Evolutionary conservation across 2,797 vertebrate species (phyloP).

Genomic region (Scyliorhinus canicula): DNA sequence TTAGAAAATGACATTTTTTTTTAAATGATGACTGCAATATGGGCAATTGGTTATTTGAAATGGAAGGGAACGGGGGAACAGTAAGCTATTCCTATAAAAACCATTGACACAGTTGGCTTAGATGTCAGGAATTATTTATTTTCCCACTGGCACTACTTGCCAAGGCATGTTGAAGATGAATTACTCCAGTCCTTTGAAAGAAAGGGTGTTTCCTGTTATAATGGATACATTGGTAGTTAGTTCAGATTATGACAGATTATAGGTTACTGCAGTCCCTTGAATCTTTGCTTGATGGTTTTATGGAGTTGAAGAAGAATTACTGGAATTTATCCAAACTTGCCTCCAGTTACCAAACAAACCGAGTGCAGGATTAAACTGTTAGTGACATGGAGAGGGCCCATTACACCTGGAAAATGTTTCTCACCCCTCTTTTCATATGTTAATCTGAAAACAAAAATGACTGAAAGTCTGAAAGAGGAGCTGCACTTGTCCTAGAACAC

Average conservation of each 20-base stretch:
- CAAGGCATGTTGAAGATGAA: not conserved
- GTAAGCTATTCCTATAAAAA: not conserved
- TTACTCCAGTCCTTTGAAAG: not conserved
- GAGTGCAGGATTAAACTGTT: not conserved
- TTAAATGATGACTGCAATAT: not conserved
- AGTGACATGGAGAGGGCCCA: not conserved
- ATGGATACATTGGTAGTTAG: not conserved
- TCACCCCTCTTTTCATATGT: not conserved
- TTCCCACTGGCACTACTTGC: not conserved
- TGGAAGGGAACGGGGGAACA: not conserved
- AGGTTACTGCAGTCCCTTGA: not conserved
- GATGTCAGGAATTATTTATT: not conserved
- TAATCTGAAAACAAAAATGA: not conserved
- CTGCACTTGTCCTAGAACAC: not conserved
- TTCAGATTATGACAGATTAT: not conserved
- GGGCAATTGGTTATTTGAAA: not conserved
- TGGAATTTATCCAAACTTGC: not conserved
- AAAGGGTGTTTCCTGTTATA: not conserved
- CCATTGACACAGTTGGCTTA: not conserved
- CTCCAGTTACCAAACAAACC: not conserved
- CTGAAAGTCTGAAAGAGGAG: not conserved
- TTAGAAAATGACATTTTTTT: not conserved
- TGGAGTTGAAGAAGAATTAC: not conserved
- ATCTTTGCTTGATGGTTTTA: not conserved
- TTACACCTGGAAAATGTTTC: not conserved